Evolutionary conservation across 2,888 invertebrate genomes (phyloP), one percentile per base, ranked within the genome.

Genomic region (Anoplius nigerrimus): DNA sequence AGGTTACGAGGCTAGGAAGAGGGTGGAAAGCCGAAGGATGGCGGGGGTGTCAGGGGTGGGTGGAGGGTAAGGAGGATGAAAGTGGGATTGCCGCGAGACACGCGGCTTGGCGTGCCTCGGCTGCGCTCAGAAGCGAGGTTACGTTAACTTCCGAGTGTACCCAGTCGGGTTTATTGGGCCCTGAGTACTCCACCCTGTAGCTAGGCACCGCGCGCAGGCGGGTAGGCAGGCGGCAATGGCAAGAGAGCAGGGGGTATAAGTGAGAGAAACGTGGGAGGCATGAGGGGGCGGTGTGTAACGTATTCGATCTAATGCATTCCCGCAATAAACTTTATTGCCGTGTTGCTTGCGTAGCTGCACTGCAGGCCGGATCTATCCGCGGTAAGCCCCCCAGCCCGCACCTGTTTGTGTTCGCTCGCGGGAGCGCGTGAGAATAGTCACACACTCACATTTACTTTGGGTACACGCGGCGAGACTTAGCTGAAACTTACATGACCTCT

Each of bases 241-340:
- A n/a, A n/a, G 62, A 13, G n/a, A 43, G 51, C 58, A n/a, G 34
- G 43, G 43, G 20, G 62, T 59, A 4, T 42, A 21, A 27, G 45
- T 11, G 45, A 21, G 59, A 15, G 11, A 13, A 13, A 18, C 18
- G 52, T 20, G 57, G 62, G 54, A 58, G 57, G 64, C 58, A 66
- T 59, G 46, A 57, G 61, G 62, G 58, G 62, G 74, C 75, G 76
- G 73, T 69, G 72, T 76, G 79, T 78, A 82, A 85, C 81, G 84
- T 85, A 85, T 85, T 85, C 85, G 84, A 88, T 87, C 84, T 86
- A 87, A 87, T 86, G 86, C 84, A 84, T 87, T 86, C 84, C 80
- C 79, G 86, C 84, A 86, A 87, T 87, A 87, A 87, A 87, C 78
- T 87, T 87, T 87, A 87, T 86, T 83, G 84, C 83, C 80, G 74